Base-by-base conservation (phyloP, 2,888 invertebrate genomes). In the Lutraria lutraria region DNA sequence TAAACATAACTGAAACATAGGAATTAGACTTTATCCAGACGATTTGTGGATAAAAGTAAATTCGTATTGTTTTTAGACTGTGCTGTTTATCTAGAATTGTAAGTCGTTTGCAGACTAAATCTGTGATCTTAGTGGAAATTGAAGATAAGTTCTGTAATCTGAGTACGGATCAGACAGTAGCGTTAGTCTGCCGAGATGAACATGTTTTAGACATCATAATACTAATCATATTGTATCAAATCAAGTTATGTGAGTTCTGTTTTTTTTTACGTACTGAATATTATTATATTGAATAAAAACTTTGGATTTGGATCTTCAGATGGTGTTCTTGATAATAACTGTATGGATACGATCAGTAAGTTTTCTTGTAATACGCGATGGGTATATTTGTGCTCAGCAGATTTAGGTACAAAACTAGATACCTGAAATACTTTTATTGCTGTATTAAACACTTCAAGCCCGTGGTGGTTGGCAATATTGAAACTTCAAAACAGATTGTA, bases 121-220 rank as follows among this genome's bases (percentile, higher is more conserved):
- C 63, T 68, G 63, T 68, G 63, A 25, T 68, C 63, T 68, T 68
- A 25, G 63, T 68, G 63, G 63, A 68, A 56, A 68, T 25, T 68
- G 63, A 68, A 68, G 63, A 68, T 68, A n/a, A 12, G 63, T 68
- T 6, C 25, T 25, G 25, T 68, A 68, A 68, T 68, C 63, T 25
- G 63, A 68, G 12, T 68, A 68, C 21, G 0, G n/a, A 68, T 68
- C 63, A 25, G 0, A 0, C 12, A 25, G 63, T 68, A 25, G 63
- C 13, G 25, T 12, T 8, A 25, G 63, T 68, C n/a, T 68, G 25
- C 63, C 12, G 63, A 68, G 63, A 25, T 10, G 25, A 13, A 13
- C 63, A 68, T n/a, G 63, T 68, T 68, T 68, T 68, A 68, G 25
- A 68, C 63, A 68, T 68, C 63, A 25, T 68, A 25, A 25, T 68